A percentile compares a stretch with the other conserved stretches of the same genome.
Evolutionary conservation across 2,113 vertebrate species (phyloP).

Genomic region (Dipodomys merriami): DNA sequence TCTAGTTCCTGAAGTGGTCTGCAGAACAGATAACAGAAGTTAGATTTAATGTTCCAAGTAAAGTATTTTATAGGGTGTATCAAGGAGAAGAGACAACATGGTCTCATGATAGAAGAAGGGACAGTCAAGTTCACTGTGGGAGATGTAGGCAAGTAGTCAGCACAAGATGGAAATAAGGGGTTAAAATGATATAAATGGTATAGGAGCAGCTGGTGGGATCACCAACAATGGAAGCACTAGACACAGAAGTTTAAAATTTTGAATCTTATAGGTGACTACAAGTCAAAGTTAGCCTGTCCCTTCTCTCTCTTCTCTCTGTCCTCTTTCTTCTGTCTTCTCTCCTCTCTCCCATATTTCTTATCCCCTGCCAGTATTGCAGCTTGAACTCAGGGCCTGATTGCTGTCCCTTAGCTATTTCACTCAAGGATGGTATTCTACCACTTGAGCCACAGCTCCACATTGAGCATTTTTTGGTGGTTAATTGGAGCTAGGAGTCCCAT

Average conservation of each 20-base stretch:
- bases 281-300: not conserved
- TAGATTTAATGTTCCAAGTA: not conserved
- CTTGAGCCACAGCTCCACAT: no score
- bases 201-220: not conserved
- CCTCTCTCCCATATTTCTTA: no score
- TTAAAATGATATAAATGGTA: not conserved
- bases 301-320: no score
- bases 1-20: not conserved
- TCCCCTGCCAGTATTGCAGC: no score
- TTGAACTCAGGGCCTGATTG: no score
- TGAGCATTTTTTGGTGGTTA: no score
- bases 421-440: no score
- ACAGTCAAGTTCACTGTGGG: not conserved
- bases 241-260: not conserved
- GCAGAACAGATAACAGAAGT: not conserved
- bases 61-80: not conserved
- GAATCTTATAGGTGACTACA: not conserved
- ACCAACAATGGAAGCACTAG: not conserved
- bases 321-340: no score
- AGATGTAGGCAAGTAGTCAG: not conserved
- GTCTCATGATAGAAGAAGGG: no score
- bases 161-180: not conserved
- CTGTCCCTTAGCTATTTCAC: no score
- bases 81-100: not conserved
- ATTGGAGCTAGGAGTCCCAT: no score